These are phyloP conservation scores for Sciurus carolinensis DNA, from an alignment of 2,797 vertebrate genomes.

Conservation along the genomic window DNA sequence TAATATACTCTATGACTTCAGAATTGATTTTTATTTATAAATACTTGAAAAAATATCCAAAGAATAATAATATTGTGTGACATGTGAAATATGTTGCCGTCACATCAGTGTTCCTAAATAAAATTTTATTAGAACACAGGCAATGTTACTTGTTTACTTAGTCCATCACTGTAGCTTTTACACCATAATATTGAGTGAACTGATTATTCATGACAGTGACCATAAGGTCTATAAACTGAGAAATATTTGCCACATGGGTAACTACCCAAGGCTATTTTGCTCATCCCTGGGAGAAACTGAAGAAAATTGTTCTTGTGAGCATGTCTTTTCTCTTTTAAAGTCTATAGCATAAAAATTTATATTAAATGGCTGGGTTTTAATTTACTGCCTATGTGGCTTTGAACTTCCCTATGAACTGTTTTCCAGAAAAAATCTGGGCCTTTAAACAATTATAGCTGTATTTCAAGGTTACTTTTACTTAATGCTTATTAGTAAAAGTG, in stretches of 20 bases:
- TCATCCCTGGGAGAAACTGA: background rate
- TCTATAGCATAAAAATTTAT: background rate
- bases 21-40: background rate
- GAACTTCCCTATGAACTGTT: background rate
- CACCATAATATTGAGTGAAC: background rate
- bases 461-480: background rate
- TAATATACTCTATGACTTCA: background rate
- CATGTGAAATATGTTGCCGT: background rate
- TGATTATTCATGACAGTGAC: background rate
- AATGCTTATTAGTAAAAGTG: background rate
- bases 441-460: background rate
- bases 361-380: background rate
- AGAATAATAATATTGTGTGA: background rate
- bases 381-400: background rate
- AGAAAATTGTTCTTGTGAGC: background rate
- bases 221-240: background rate
- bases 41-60: background rate
- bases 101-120: background rate
- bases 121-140: background rate
- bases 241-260: background rate
- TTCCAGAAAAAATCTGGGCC: background rate
- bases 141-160: background rate
- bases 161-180: background rate
- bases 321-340: background rate
- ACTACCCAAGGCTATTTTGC: background rate